phyloP scores from a whole-genome alignment of 2,888 invertebrate species.

The Lysandra coridon region DNA sequence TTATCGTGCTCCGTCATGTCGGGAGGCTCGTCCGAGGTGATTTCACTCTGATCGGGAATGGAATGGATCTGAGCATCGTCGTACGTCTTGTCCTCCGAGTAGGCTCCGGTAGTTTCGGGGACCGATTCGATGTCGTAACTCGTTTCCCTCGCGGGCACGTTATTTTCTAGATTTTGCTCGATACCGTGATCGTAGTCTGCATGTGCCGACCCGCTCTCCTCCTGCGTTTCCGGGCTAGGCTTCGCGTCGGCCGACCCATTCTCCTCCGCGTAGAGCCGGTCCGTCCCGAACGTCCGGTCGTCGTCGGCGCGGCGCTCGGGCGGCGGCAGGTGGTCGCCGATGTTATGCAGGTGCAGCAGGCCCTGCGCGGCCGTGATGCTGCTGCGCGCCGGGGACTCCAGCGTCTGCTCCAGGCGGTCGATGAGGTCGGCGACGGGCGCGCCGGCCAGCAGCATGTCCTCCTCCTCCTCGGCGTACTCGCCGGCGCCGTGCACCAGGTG shows the following conservation, averaged over 20 bases:
- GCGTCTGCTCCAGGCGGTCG: conserved; percentile 82
- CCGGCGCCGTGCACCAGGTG: conserved; percentile 63
- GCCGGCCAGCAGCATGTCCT: conserved; percentile 67
- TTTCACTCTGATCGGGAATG: conserved; percentile 56
- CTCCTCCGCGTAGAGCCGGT: conserved; percentile 57
- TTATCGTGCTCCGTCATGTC: conserved; percentile 36
- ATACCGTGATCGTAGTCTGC: conserved; percentile 56
- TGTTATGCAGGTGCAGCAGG: conserved; percentile 65
- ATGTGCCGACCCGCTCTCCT: conserved; percentile 52
- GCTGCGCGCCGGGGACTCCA: conserved; percentile 72
- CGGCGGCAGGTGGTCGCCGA: conserved; percentile 60
- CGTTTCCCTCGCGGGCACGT: conserved; percentile 48
- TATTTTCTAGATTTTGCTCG: conserved; percentile 60
- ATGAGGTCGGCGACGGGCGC: conserved; percentile 82
- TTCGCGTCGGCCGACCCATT: conserved; percentile 56
- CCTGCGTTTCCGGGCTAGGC: conserved; percentile 53
- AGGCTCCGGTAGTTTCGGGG: conserved; percentile 59
- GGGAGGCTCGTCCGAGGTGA: conserved; percentile 47
- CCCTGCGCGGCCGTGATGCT: conserved; percentile 72
- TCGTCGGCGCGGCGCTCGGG: conserved; percentile 59
- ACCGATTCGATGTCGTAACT: conserved; percentile 58
- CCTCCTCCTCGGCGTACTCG: conserved; percentile 74
- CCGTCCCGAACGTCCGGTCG: conserved; percentile 66
- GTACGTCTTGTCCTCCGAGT: conserved; percentile 48
- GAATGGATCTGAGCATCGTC: conserved; percentile 49